Evolutionary conservation across 2,797 vertebrate genomes (phyloP), one percentile per base, ranked within the genome.

Genomic region (Carduelis carduelis): DNA sequence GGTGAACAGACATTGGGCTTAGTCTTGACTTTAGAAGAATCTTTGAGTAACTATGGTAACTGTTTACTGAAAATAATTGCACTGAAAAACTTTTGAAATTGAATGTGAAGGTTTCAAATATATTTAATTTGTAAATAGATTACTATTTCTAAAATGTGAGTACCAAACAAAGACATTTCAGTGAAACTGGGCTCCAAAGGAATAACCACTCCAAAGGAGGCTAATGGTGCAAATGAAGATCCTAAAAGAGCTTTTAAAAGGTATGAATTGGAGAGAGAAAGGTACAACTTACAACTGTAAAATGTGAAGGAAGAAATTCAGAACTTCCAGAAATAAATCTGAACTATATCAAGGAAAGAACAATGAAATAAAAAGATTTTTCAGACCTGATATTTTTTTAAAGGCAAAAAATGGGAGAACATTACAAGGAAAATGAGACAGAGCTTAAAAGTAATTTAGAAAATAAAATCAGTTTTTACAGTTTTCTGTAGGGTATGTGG

Each of bases 41-140:
- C 23, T 89, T 49, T 57, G 61, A 59, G 87, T 92, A 94, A 39
- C 89, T 94, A 87, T 89, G 82, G 93, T 75, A 93, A 89, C 82
- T 75, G 57, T 80, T 93, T 87, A 95, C 60, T 61, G 87, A 87
- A 95, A 89, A 91, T 87, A 91, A 91, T 55, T 57, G 55, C 22
- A 34, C 55, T 56, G 55, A 35, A 57, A 57, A 35, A 77, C 71
- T 93, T 84, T 18, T 2, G 37, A 52, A 93, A 77, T 59, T 72
- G 55, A 90, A 70, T 16, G 16, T 16, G 53, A 85, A 91, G n/a
- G 47, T 85, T 79, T 93, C 55, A 50, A 84, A 83, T 50, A 34
- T 37, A 65, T 86, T 85, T 70, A 19, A 77, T 68, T 87, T 55
- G 39, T 75, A 81, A 95, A 69, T 11, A 61, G 35, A 69, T 72